Conservation (phyloP, 2,797 vertebrate genomes). For the Ara ararauna region DNA sequence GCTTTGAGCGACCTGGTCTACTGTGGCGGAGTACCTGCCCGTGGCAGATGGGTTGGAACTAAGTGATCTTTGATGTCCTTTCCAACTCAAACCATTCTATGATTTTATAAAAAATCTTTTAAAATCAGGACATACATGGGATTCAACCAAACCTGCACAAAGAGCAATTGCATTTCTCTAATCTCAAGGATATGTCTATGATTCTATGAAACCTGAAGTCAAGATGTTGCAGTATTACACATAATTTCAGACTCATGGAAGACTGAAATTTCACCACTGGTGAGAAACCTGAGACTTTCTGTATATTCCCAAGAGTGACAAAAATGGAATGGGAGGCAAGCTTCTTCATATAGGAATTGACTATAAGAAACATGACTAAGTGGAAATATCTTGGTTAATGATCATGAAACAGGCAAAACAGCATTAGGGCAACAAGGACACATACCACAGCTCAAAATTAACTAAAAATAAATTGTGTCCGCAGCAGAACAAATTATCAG, state of each 20-base stretch:
- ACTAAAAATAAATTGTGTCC: constrained; percentile 16
- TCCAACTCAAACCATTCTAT: not conserved
- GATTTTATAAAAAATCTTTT: not conserved
- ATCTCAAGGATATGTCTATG: not conserved
- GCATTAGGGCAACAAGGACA: not conserved
- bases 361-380: not conserved
- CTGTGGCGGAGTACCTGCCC: not conserved
- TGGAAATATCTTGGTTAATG: not conserved
- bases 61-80: not conserved
- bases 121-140: not conserved
- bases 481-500: not conserved
- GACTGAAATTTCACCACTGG: not conserved
- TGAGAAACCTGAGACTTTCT: not conserved
- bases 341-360: not conserved
- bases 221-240: not conserved
- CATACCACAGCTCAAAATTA: not conserved
- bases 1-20: not conserved
- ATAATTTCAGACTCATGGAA: not conserved
- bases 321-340: not conserved
- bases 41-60: not conserved
- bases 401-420: not conserved
- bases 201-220: not conserved
- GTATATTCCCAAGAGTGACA: not conserved
- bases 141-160: not conserved
- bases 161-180: not conserved